Percentiles rank a stretch among this genome's conserved stretches.
These are phyloP conservation scores for Tenebrio molitor DNA, from an alignment of 1,140 invertebrate species.

Conservation along the genomic window DNA sequence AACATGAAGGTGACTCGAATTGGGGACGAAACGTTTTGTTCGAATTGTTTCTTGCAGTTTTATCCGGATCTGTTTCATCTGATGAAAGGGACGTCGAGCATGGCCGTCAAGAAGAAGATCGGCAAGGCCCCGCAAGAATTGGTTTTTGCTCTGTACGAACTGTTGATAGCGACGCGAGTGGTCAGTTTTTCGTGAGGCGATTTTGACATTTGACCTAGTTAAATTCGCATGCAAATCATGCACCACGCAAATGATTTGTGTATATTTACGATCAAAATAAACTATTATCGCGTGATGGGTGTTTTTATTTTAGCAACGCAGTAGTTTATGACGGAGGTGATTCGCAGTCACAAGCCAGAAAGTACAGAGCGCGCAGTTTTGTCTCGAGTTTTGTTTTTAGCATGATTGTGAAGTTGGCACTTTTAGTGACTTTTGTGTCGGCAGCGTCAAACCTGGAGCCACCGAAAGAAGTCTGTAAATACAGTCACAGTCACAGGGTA, in stretches of 20 bases:
- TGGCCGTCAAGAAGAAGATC: constrained; percentile 59
- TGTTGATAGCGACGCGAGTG: constrained; percentile 58
- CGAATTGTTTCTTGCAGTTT: constrained; percentile 70
- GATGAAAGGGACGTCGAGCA: constrained; percentile 64
- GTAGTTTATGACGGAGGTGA: no score
- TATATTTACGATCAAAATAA: background rate
- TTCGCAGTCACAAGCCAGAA: no score
- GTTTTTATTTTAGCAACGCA: no score
- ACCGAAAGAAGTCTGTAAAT: background rate
- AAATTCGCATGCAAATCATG: background rate
- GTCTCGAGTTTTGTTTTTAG: background rate
- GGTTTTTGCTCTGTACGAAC: constrained; percentile 54
- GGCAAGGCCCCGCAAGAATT: constrained; percentile 50
- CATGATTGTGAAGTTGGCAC: background rate
- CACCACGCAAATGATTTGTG: background rate
- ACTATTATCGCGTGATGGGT: background rate
- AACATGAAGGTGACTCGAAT: constrained; percentile 68
- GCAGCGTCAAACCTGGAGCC: background rate
- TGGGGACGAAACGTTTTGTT: background rate
- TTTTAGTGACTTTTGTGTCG: background rate
- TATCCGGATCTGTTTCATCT: constrained; percentile 78
- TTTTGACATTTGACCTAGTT: constrained; percentile 12
- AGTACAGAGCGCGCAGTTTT: no score
- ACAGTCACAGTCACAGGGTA: background rate
- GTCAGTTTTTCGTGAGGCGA: constrained; percentile 60